Conservation (phyloP, 1,140 invertebrate genomes). For the Copidosoma floridanum region DNA sequence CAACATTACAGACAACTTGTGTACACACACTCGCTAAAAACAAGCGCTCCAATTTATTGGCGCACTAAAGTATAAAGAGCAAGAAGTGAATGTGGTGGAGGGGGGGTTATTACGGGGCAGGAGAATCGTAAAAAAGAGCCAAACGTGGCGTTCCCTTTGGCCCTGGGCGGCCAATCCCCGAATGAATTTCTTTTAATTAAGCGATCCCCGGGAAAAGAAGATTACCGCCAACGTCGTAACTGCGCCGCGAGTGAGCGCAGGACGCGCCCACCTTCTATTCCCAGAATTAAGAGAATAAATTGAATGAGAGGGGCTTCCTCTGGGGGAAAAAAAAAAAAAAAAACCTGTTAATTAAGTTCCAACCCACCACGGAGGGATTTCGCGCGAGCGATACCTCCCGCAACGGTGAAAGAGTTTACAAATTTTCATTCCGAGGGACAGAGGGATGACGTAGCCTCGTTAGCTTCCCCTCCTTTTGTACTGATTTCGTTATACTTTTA, state of each 20-base stretch:
- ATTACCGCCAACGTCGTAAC: constrained; percentile 41
- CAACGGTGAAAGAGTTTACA: constrained; percentile 6
- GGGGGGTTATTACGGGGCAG: no score
- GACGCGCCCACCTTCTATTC: constrained; percentile 29
- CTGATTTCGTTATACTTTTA: no score
- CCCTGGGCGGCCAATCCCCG: constrained; percentile 33
- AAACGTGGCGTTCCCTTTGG: no score
- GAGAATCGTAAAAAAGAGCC: not conserved
- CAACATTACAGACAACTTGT: no score
- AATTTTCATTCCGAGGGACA: constrained; percentile 13
- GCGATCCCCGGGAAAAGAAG: constrained; percentile 38
- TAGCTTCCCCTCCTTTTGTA: no score
- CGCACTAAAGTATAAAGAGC: no score
- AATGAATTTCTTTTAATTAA: constrained; percentile 49
- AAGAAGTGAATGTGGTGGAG: no score
- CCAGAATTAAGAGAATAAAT: constrained; percentile 29
- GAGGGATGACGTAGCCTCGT: no score
- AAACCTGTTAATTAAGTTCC: constrained; percentile 27
- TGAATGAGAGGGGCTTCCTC: constrained; percentile 21
- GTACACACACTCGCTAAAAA: no score
- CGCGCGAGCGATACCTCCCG: no score
- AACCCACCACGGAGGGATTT: constrained; percentile 20
- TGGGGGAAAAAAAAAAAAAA: no score
- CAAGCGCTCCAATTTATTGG: no score
- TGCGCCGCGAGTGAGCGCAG: constrained; percentile 35